Evolutionary conservation across 2,797 vertebrate genomes (phyloP).

Genomic region (Pseudocheirus occidentalis): DNA sequence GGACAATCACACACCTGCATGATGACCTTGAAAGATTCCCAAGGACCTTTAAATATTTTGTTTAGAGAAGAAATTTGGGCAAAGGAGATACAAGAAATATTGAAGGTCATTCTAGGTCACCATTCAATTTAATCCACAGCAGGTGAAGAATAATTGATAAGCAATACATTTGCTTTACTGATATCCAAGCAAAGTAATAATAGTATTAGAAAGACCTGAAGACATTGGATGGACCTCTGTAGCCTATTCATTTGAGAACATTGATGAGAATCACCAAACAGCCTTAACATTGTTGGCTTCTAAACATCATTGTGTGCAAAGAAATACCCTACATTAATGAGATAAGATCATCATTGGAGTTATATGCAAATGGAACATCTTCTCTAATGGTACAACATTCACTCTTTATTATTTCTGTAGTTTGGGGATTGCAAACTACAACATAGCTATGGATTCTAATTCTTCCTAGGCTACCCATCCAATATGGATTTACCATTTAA

Average conservation of each 20-base stretch:
- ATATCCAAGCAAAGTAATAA: not conserved
- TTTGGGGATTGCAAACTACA: not conserved
- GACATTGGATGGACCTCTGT: not conserved
- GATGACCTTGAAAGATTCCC: not conserved
- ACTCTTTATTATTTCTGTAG: not conserved
- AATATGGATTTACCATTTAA: not conserved
- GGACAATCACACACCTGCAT: not conserved
- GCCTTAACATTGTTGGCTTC: not conserved
- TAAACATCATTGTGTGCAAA: not conserved
- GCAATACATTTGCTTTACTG: not conserved
- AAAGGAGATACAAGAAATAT: not conserved
- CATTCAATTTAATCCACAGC: not conserved
- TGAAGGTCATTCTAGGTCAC: not conserved
- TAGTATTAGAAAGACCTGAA: not conserved
- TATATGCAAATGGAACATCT: not conserved
- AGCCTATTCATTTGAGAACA: not conserved
- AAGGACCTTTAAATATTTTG: not conserved
- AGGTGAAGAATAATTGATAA: not conserved
- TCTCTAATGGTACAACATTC: not conserved
- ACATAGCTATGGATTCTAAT: not conserved
- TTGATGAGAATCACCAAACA: not conserved
- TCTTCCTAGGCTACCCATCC: not conserved
- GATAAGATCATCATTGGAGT: not conserved
- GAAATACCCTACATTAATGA: not conserved
- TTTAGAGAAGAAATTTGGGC: not conserved